A percentile compares a stretch with the other conserved stretches of the same genome.
Conservation (phyloP, 2,113 vertebrate species). For the Dasyurus viverrinus region DNA sequence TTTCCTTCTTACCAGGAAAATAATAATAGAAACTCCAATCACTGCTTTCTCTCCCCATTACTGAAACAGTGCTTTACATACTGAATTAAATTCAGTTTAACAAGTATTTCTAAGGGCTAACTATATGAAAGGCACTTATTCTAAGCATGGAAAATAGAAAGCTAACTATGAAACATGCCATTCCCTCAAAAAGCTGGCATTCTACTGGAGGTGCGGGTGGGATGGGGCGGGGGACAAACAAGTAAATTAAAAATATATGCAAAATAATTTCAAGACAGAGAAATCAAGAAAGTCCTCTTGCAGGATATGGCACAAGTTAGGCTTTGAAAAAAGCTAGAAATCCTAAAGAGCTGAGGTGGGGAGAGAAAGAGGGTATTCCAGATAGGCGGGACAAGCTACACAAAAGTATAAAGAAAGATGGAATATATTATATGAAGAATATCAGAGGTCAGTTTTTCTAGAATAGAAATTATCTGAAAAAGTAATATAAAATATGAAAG, state of each 20-base stretch:
- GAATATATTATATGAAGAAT: not conserved
- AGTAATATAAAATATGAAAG: not conserved
- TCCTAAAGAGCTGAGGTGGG: not conserved
- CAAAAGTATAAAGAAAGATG: not conserved
- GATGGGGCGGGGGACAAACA: not conserved
- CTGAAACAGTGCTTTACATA: not conserved
- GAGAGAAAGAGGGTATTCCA: not conserved
- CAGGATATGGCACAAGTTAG: not conserved
- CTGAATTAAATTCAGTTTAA: not conserved
- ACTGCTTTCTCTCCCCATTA: not conserved
- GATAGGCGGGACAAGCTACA: not conserved
- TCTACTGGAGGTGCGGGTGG: not conserved
- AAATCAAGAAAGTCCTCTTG: not conserved
- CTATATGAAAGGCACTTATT: not conserved
- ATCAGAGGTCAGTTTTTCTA: not conserved
- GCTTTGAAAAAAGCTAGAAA: not conserved
- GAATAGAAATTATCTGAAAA: not conserved
- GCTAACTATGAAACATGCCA: not conserved
- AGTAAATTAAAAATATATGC: not conserved
- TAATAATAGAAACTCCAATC: constrained; percentile 24
- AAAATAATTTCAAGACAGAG: not conserved
- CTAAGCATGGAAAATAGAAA: not conserved
- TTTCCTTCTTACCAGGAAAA: constrained; percentile 50
- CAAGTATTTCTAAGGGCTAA: not conserved
- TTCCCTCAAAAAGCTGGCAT: not conserved